Base-by-base conservation (phyloP, 1,140 invertebrate genomes). In the Lycorma delicatula region DNA sequence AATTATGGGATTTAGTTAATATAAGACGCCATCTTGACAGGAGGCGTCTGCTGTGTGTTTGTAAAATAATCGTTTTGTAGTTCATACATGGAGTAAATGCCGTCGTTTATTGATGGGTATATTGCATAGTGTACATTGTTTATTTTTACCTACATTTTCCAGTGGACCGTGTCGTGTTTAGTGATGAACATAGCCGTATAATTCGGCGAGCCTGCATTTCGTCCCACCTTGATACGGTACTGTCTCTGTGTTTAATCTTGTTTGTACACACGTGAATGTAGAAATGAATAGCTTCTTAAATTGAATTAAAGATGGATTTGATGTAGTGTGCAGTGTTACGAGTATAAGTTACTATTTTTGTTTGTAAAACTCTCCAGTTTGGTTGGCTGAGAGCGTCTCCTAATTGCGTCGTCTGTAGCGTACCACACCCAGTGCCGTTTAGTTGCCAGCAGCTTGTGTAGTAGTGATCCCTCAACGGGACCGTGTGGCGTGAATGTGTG, bases 301-400 rank as follows among this genome's bases (percentile, higher is more conserved):
- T 77, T 74, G 73, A 72, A 72, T 77, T 77, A 72, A 64, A 66
- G 77, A 76, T 73, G 70, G 69, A 74, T 75, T 77, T 75, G 66
- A 51, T 54, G 23, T 49, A 63, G 60, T 59, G 63, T 57, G 64
- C 28, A 56, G 38, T 22, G 58, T 58, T 51, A 28, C 52, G 49
- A 67, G 66, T 48, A 56, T 62, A 58, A 57, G 69, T 66, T 70
- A 69, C 66, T 73, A 74, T 73, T 52, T 72, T 70, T 71, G 66
- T 66, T 65, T 65, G 68, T 64, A 66, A 65, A 65, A 54, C 56
- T 57, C 53, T 51, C 53, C 46, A 52, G 58, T 56, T 54, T 31
- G 48, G 25, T 59, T 60, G 58, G 61, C 58, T 50, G 48, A 53
- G 55, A 58, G 56, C 56, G 56, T 46, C 58, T 60, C 58, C 59